Base-by-base conservation (phyloP, 2,113 vertebrate genomes). In the Saimiri boliviensis region DNA sequence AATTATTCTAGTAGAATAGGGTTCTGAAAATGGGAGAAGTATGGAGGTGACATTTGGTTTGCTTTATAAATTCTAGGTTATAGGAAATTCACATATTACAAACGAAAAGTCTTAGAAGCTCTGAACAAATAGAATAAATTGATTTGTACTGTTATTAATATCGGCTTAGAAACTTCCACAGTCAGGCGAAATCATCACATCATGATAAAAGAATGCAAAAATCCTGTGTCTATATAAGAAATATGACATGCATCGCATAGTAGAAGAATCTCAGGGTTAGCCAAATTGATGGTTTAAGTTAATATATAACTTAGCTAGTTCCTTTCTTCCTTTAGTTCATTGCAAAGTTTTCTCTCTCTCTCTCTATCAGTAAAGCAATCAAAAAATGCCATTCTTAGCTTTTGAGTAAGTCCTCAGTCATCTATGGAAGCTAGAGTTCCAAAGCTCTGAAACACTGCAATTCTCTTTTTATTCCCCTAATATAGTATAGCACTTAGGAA, bases 191-290 rank as follows among this genome's bases (percentile, higher is more conserved):
- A 91, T 7, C 87, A 86, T 30, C 27, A 84, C 91, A 79, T 97
- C 91, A 97, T 56, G 74, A 82, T 86, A 88, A 92, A 98, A 97
- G 86, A 97, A 98, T 85, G 85, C 20, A 89, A 94, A 80, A 97
- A 32, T 86, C 54, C 37, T 49, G 23, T 68, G 23, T 85, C 58
- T 77, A 11, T 77, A 63, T 80, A 95, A 96, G 63, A 97, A 85
- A 76, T 85, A 71, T 70, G 68, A 86, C 71, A 86, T 71, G 73
- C 74, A 2, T 23, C 71, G 68, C 96, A 37, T 84, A 89, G 63
- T 81, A 90, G 81, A 71, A 97, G 94, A 96, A 96, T 86, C 77
- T 93, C 91, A 89, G 74, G 73, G 56, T 96, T 82, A 81, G 81
- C 40, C 93, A 91, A 86, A 95, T 80, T 76, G 76, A 95, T 97